phyloP scores from a whole-genome alignment of 2,113 vertebrate genomes.

The Saguinus midas region DNA sequence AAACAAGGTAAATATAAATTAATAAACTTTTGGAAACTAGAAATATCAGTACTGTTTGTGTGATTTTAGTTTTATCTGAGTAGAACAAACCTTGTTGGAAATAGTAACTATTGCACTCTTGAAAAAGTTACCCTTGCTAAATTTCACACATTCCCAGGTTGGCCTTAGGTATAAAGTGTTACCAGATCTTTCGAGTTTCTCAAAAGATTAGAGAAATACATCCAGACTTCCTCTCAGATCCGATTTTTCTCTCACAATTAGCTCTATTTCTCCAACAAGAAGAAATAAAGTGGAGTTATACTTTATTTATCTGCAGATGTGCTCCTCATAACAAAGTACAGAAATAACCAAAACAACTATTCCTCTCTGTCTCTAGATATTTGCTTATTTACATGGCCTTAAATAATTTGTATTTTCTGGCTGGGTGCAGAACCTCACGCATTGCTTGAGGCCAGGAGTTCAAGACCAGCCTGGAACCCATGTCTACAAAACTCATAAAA shows the following conservation, averaged over 20 bases:
- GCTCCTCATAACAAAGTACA: background rate
- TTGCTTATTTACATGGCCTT: background rate
- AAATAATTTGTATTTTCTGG: background rate
- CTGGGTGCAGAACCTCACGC: too few relatives aligned
- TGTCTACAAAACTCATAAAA: too few relatives aligned
- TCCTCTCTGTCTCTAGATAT: background rate
- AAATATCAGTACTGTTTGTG: too few relatives aligned
- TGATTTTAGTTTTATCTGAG: background rate
- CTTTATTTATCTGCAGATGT: background rate
- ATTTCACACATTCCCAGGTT: too few relatives aligned
- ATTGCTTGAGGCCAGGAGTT: too few relatives aligned
- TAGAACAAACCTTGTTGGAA: background rate
- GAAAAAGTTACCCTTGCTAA: background rate
- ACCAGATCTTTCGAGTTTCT: background rate
- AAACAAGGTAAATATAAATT: slow-evolving; percentile 87
- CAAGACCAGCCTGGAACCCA: too few relatives aligned
- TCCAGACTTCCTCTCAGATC: background rate
- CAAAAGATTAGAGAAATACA: background rate
- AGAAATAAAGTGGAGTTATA: background rate
- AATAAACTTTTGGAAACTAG: background rate
- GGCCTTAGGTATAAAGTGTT: background rate
- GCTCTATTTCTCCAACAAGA: background rate
- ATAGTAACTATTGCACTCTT: background rate
- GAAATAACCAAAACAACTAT: background rate
- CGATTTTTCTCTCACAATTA: background rate